These are phyloP conservation scores for Pseudomyrmex pallidus DNA, from an alignment of 1,140 invertebrate species.

Conservation along the genomic window DNA sequence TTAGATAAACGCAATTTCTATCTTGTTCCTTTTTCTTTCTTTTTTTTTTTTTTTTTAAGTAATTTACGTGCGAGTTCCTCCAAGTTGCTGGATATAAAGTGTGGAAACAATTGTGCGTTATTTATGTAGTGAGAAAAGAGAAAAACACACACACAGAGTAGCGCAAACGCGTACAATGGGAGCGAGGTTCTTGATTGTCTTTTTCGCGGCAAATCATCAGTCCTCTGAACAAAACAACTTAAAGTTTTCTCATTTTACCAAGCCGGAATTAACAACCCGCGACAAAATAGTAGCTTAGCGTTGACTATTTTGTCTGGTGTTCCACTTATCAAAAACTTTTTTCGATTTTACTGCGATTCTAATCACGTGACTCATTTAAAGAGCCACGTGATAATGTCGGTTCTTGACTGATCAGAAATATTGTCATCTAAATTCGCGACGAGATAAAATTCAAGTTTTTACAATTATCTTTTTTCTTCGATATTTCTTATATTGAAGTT, in stretches of 20 bases:
- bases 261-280: conserved; percentile 37
- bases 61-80: conserved; percentile 16
- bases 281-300: conserved; percentile 19
- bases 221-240: conserved; percentile 22
- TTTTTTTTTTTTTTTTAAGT: not conserved
- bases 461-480: not conserved
- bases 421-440: not conserved
- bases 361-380: not conserved
- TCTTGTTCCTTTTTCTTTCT: not conserved
- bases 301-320: conserved; percentile 47
- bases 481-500: conserved; percentile 1
- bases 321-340: conserved; percentile 9
- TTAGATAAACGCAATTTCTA: conserved; percentile 4
- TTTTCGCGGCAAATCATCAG: conserved; percentile 29
- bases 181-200: conserved; percentile 39
- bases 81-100: not conserved
- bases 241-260: conserved; percentile 54
- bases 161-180: conserved; percentile 28
- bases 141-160: not conserved
- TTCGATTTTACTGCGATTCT: not conserved
- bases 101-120: conserved; percentile 32
- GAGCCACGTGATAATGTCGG: no score
- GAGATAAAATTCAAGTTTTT: not conserved
- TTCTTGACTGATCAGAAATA: no score
- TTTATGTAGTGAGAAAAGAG: conserved; percentile 46